Conservation (phyloP, 2,113 vertebrate genomes). For the Crotalus helleri region DNA sequence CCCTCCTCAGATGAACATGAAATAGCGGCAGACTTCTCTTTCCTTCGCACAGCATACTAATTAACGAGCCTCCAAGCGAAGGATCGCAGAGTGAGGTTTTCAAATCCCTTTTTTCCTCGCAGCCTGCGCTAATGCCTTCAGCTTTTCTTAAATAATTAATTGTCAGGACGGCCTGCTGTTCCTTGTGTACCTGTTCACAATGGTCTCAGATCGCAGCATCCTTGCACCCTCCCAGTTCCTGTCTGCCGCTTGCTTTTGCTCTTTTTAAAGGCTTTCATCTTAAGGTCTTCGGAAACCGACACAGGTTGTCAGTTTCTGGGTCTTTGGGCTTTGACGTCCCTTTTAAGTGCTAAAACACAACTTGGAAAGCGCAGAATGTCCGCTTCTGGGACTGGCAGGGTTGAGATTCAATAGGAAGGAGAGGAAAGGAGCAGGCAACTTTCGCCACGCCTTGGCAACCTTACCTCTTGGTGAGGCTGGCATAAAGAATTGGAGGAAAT, state of each 20-base stretch:
- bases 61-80: slow-evolving; percentile 68
- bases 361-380: slow-evolving; percentile 47
- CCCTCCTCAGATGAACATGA: slow-evolving; percentile 24
- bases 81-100: slow-evolving; percentile 58
- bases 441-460: too few species aligned
- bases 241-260: slow-evolving; percentile 60
- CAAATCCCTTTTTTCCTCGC: slow-evolving; percentile 19
- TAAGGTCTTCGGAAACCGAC: slow-evolving; percentile 65
- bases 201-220: slow-evolving; percentile 58
- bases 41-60: slow-evolving; percentile 57
- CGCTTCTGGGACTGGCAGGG: slow-evolving; percentile 41
- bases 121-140: slow-evolving; percentile 51
- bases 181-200: slow-evolving; percentile 46
- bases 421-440: neutral
- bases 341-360: slow-evolving; percentile 52
- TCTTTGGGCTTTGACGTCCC: slow-evolving; percentile 58
- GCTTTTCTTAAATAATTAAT: slow-evolving; percentile 77
- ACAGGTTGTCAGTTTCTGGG: slow-evolving; percentile 45
- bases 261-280: slow-evolving; percentile 64
- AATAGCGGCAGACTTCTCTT: slow-evolving; percentile 56
- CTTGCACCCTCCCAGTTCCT: slow-evolving; percentile 56
- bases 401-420: slow-evolving; percentile 26
- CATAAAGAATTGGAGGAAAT: neutral
- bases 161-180: slow-evolving; percentile 61
- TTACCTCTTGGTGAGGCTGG: neutral